Evolutionary conservation across 2,888 invertebrate species (phyloP).

Genomic region (Phytoseiulus persimilis): DNA sequence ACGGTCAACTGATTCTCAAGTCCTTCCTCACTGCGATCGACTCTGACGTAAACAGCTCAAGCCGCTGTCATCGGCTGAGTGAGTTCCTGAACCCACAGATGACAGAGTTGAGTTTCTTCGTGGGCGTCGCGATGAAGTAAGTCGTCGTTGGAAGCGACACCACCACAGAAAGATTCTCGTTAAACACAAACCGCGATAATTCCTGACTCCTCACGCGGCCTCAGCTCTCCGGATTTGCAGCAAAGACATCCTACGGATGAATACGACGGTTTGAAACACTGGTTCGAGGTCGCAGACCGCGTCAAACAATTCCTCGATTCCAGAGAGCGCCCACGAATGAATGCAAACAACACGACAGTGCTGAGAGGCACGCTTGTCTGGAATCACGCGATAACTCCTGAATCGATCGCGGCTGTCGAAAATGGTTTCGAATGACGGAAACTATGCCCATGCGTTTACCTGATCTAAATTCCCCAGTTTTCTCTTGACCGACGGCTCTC

Average conservation of each 20-base stretch:
- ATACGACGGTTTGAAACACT: neutral
- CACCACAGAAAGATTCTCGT: neutral
- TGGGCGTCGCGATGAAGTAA: neutral
- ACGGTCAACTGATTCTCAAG: neutral
- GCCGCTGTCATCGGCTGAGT: neutral
- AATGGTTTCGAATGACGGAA: neutral
- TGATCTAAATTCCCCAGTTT: neutral
- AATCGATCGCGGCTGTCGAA: neutral
- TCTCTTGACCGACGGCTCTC: neutral
- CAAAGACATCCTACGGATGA: neutral
- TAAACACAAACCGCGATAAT: neutral
- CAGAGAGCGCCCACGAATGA: no score
- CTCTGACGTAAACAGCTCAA: neutral
- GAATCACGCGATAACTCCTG: neutral
- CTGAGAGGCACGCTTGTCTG: no score
- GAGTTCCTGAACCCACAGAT: neutral
- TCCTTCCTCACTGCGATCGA: neutral
- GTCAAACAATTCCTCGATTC: neutral
- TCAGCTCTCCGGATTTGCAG: neutral
- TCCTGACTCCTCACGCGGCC: neutral
- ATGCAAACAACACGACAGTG: no score
- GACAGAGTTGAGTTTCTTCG: neutral
- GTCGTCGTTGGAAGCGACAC: neutral
- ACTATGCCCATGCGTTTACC: neutral
- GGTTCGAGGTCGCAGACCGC: neutral